Conservation (phyloP, 2,113 vertebrate genomes). For the Nyctereutes procyonoides region DNA sequence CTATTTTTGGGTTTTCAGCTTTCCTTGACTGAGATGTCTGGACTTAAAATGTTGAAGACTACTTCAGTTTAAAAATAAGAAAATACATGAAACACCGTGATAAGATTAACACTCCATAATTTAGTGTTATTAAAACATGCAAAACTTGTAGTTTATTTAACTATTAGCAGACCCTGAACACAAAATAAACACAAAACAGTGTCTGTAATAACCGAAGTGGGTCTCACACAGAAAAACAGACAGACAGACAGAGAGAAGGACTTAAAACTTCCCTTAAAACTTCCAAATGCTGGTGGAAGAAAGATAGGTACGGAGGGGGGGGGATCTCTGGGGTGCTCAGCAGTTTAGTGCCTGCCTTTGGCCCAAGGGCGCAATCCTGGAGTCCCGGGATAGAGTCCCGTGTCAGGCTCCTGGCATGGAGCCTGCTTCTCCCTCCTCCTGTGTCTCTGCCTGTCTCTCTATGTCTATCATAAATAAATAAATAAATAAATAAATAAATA, state of each 20-base stretch:
- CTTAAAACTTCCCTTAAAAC: too few species aligned
- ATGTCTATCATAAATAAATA: too few species aligned
- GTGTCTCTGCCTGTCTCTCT: too few species aligned
- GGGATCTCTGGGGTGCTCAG: too few species aligned
- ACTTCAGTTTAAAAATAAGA: not conserved
- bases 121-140: not conserved
- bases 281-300: too few species aligned
- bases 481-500: too few species aligned
- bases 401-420: too few species aligned
- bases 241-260: fast-evolving
- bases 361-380: too few species aligned
- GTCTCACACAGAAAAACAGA: not conserved
- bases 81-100: not conserved
- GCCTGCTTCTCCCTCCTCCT: too few species aligned
- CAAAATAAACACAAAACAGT: not conserved
- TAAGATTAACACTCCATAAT: not conserved
- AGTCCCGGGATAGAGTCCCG: too few species aligned
- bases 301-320: fast-evolving
- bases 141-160: not conserved
- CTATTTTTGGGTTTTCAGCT: not conserved
- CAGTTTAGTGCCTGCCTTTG: too few species aligned
- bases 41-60: not conserved
- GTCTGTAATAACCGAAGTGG: fast-evolving
- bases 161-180: not conserved
- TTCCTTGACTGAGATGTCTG: not conserved